Evolutionary conservation across 2,797 vertebrate genomes (phyloP).

Genomic region (Coregonus ussuriensis): DNA sequence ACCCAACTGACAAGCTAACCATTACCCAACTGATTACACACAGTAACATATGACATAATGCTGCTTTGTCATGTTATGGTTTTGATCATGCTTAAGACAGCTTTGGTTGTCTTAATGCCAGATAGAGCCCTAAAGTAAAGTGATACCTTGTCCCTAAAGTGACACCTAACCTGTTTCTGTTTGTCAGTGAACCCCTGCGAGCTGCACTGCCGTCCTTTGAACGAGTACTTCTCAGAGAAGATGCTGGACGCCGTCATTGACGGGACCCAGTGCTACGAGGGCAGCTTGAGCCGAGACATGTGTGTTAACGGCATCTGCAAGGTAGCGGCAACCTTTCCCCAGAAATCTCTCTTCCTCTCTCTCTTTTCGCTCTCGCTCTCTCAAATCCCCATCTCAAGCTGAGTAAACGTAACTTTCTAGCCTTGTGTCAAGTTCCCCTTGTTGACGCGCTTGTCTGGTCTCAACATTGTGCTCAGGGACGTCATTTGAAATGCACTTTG

Average conservation of each 20-base stretch:
- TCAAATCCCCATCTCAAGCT: not conserved
- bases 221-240: constrained; percentile 86
- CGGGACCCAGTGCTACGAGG: constrained; percentile 87
- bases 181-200: constrained; percentile 88
- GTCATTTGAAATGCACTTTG: not conserved
- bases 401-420: not conserved
- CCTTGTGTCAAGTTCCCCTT: not conserved
- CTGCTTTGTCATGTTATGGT: not conserved
- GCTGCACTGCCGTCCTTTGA: constrained; percentile 88
- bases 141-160: not conserved
- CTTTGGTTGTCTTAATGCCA: not conserved
- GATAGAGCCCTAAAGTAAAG: not conserved
- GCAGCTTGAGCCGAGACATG: constrained; percentile 79
- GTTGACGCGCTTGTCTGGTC: not conserved
- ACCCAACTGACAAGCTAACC: too few relatives aligned
- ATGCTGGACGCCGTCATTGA: constrained; percentile 87
- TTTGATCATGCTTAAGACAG: not conserved
- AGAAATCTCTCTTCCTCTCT: too few relatives aligned
- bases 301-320: constrained; percentile 97
- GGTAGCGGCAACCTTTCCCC: constrained; percentile 70
- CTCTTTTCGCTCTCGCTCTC: not conserved
- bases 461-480: not conserved
- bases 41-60: not conserved
- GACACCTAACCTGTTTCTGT: not conserved
- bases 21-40: not conserved